Conservation (phyloP, 2,888 invertebrate genomes). For the Venusia cambrica region DNA sequence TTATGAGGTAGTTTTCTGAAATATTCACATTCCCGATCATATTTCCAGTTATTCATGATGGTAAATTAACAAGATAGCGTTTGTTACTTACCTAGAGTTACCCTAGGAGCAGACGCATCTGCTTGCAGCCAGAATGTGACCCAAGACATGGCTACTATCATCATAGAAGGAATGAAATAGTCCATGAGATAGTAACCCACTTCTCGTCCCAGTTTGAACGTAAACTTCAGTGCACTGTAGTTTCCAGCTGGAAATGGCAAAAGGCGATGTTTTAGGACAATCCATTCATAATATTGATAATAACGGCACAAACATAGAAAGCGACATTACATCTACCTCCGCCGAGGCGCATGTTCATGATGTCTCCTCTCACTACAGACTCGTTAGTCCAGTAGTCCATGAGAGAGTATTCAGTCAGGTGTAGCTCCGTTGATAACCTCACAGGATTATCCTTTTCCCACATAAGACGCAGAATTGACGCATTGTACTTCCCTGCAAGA, state of each 20-base stretch:
- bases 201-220: conserved; percentile 89
- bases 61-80: too few relatives aligned
- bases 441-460: conserved; percentile 90
- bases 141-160: conserved; percentile 93
- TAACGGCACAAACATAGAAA: conserved; percentile 42
- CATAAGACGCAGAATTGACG: conserved; percentile 85
- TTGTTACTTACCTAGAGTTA: conserved; percentile 84
- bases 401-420: conserved; percentile 90
- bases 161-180: conserved; percentile 92
- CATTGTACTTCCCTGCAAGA: conserved; percentile 90
- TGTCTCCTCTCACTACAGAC: conserved; percentile 85
- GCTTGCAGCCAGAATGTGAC: conserved; percentile 95
- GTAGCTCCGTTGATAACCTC: conserved; percentile 87
- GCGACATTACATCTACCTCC: conserved; percentile 83
- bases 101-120: conserved; percentile 91
- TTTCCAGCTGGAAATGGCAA: conserved; percentile 91
- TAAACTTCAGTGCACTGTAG: conserved; percentile 89
- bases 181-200: conserved; percentile 94
- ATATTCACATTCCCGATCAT: too few relatives aligned
- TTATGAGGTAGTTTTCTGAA: too few relatives aligned
- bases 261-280: conserved; percentile 17
- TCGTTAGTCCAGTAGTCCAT: conserved; percentile 86
- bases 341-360: conserved; percentile 85
- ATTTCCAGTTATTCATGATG: too few relatives aligned
- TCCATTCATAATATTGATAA: too few relatives aligned